Base-by-base conservation (phyloP, 2,797 vertebrate genomes). In the Aeoliscus strigatus region DNA sequence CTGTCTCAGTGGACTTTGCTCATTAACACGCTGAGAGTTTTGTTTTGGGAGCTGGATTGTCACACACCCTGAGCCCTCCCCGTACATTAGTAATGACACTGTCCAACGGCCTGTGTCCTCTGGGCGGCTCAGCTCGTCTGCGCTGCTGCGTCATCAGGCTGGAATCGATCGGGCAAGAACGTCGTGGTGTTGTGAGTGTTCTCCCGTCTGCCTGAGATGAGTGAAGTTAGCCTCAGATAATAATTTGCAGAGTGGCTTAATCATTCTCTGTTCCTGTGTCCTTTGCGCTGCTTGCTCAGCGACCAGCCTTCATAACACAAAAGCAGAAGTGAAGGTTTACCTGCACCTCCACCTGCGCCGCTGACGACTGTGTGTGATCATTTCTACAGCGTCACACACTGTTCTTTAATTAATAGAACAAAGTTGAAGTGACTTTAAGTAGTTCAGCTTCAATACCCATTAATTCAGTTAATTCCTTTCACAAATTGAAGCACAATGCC, bases 111-210 rank as follows among this genome's bases (percentile, higher is more conserved):
- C 21, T 14, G 57, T 45, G 58, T 55, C 59, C 40, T 61, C 30
- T 55, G 72, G 42, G 66, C 41, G 27, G 35, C 13, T 37, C 43
- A 27, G 35, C 57, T 46, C 37, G 26, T 13, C 30, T 46, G 43
- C 4, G 37, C 64, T 66, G 70, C 73, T 66, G 66, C 45, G 66
- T 78, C 70, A 77, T 70, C 68, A 59, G 10, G 39, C 34, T 8
- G 29, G 35, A 53, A 60, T 44, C 51, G 51, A 63, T 59, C 38
- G 18, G 51, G 33, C 57, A 57, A 38, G 51, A 69, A 60, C 63
- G n/a, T n/a, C n/a, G n/a, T n/a, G n/a, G n/a, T n/a, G n/a, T n/a
- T n/a, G n/a, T n/a, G n/a, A n/a, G n/a, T n/a, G n/a, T n/a, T n/a
- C n/a, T n/a, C n/a, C n/a, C n/a, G n/a, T n/a, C n/a, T n/a, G n/a